These are phyloP conservation scores for Donacobius atricapilla DNA, from an alignment of 2,113 vertebrate genomes.

Conservation along the genomic window DNA sequence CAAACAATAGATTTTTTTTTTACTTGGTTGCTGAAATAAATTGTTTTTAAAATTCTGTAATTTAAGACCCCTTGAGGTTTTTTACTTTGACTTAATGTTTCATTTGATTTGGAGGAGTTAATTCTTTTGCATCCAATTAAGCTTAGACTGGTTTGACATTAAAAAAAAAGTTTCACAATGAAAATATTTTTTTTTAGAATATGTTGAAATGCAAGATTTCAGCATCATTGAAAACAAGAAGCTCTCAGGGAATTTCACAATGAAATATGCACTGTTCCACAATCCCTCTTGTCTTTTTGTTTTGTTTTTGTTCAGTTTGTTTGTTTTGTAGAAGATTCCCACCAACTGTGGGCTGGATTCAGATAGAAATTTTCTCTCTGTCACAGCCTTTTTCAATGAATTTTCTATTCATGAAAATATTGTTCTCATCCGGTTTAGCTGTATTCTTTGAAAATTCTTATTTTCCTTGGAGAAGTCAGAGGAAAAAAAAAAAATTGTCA, in stretches of 20 bases:
- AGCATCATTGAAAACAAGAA: slow-evolving; percentile 34
- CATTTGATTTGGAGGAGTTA: background rate
- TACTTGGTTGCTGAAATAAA: background rate
- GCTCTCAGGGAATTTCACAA: slow-evolving; percentile 52
- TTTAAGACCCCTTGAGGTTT: background rate
- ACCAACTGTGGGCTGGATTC: background rate
- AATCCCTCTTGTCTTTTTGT: slow-evolving; percentile 7
- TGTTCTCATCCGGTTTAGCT: background rate
- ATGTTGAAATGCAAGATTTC: slow-evolving; percentile 55
- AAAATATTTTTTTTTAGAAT: background rate
- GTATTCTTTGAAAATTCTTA: background rate
- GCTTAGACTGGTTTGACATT: background rate
- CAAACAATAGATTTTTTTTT: background rate
- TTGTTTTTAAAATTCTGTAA: background rate
- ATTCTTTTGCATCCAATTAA: slow-evolving; percentile 8
- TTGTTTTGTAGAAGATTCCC: slow-evolving; percentile 42
- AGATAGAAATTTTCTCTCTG: background rate
- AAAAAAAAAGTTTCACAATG: slow-evolving; percentile 17
- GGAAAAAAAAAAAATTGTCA: background rate
- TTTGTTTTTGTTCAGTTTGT: slow-evolving; percentile 12
- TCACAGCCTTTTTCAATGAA: slow-evolving; percentile 49
- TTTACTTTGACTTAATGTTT: background rate
- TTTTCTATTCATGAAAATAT: slow-evolving; percentile 20
- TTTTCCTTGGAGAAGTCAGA: background rate
- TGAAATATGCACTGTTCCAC: slow-evolving; percentile 24